phyloP scores from a whole-genome alignment of 2,797 vertebrate species.

The Eleutherodactylus coqui region DNA sequence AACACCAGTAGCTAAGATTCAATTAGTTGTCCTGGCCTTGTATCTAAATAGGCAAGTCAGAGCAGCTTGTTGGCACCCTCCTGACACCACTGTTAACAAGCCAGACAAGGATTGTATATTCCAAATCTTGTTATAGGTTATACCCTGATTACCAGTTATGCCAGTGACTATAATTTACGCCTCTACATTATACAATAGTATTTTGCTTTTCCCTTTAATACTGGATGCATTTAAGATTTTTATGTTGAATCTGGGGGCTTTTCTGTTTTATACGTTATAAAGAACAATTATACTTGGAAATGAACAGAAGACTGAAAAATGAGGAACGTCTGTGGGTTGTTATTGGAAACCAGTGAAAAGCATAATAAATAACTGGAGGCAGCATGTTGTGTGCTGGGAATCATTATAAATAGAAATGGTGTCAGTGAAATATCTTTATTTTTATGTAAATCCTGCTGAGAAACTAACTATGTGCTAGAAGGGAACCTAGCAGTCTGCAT shows the following conservation, averaged over 20 bases:
- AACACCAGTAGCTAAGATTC: too few species aligned
- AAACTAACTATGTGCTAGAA: constrained; percentile 13
- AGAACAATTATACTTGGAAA: constrained; percentile 48
- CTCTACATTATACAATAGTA: neutral
- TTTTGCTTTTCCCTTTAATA: neutral
- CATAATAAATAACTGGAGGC: constrained; percentile 56
- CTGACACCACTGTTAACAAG: neutral
- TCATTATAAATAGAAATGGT: constrained; percentile 55
- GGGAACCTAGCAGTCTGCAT: neutral
- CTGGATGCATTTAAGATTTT: neutral
- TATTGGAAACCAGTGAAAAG: constrained; percentile 58
- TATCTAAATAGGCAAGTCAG: neutral
- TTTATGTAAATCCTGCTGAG: constrained; percentile 23
- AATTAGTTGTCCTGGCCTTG: too few species aligned
- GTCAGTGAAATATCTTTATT: constrained; percentile 50
- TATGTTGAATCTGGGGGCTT: neutral
- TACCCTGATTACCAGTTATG: neutral
- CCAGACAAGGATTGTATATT: neutral
- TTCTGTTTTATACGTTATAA: constrained; percentile 19
- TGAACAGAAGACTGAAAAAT: constrained; percentile 44
- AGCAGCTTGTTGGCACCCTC: neutral
- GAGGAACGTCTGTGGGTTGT: constrained; percentile 48
- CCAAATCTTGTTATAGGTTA: neutral
- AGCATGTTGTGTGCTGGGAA: constrained; percentile 28
- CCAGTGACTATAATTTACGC: neutral